Evolutionary conservation across 2,113 vertebrate species (phyloP).

Genomic region (Scatophagus argus): DNA sequence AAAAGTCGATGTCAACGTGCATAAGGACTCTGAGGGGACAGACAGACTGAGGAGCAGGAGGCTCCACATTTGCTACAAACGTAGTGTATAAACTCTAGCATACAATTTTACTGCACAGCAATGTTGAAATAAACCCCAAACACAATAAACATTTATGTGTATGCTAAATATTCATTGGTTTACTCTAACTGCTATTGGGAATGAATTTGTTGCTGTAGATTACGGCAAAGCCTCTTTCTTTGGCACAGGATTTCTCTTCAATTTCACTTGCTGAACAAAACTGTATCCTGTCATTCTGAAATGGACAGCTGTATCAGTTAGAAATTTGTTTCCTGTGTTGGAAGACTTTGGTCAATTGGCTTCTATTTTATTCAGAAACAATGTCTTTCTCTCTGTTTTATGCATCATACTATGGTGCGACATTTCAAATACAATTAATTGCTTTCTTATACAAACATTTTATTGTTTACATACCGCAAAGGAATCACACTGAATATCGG

Average conservation of each 20-base stretch:
- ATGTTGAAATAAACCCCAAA: slow-evolving; percentile 10
- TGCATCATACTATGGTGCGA: neutral
- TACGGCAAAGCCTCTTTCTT: slow-evolving; percentile 8
- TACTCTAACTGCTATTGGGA: neutral
- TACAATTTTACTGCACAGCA: neutral
- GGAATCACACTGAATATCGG: neutral
- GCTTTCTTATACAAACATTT: neutral
- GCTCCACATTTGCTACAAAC: slow-evolving; percentile 25
- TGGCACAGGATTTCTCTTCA: slow-evolving; percentile 1
- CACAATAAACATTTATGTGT: neutral
- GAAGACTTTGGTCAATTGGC: neutral
- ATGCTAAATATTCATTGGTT: neutral
- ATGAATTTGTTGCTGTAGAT: slow-evolving; percentile 15
- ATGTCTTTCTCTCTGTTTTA: neutral
- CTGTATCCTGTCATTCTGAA: slow-evolving; percentile 3
- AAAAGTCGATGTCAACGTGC: slow-evolving; percentile 41
- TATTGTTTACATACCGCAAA: neutral
- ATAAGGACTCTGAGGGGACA: slow-evolving; percentile 33
- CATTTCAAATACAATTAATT: neutral
- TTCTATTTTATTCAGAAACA: neutral
- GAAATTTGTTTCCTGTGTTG: rapidly evolving
- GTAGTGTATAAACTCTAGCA: slow-evolving; percentile 1
- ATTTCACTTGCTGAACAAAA: slow-evolving; percentile 3
- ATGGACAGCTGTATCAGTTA: neutral
- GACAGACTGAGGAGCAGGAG: slow-evolving; percentile 49